phyloP scores from a whole-genome alignment of 2,113 vertebrate genomes.

The Garra rufa region DNA sequence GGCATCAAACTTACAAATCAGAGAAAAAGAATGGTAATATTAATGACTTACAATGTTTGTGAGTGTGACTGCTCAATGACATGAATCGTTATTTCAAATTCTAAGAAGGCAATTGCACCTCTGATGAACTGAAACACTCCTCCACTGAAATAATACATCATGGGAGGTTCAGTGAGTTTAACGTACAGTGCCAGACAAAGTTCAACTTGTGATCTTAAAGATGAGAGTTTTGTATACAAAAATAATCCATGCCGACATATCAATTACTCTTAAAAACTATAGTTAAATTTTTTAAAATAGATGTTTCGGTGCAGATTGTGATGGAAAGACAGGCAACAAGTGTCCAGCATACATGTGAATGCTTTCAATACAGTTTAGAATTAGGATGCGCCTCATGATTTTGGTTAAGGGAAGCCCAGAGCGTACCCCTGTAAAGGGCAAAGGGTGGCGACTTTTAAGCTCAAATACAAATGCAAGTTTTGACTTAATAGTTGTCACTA shows the following conservation, averaged over 20 bases:
- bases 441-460: not conserved
- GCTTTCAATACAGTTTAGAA: not conserved
- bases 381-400: not conserved
- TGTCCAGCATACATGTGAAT: not conserved
- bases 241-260: not conserved
- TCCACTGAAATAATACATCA: not conserved
- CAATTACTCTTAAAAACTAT: not conserved
- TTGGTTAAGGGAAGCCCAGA: not conserved
- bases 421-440: not conserved
- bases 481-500: not conserved
- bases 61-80: not conserved
- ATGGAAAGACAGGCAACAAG: not conserved
- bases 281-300: not conserved
- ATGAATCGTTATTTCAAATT: not conserved
- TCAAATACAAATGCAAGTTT: not conserved
- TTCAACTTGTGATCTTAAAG: not conserved
- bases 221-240: not conserved
- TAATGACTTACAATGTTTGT: not conserved
- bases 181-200: not conserved
- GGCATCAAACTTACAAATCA: not conserved
- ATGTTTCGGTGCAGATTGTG: not conserved
- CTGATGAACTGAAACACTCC: not conserved
- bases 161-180: not conserved
- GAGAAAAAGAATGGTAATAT: not conserved
- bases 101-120: not conserved